These are phyloP conservation scores for Vanessa cardui DNA, from an alignment of 2,888 invertebrate species.

Conservation along the genomic window DNA sequence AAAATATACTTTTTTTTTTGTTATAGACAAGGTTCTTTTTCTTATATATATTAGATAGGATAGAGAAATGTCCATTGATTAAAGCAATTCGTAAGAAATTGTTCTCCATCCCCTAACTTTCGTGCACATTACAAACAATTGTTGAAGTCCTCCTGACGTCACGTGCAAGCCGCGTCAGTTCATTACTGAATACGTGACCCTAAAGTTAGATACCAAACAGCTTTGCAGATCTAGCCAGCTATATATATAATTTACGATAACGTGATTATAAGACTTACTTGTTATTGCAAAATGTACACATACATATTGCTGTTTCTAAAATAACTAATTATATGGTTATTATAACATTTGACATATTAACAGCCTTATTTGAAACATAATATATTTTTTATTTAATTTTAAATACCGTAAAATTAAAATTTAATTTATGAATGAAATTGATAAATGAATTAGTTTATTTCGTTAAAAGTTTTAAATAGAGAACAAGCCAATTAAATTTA, in stretches of 20 bases:
- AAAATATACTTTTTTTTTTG: neutral
- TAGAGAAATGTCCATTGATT: neutral
- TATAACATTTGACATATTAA: too few relatives aligned
- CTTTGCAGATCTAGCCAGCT: neutral
- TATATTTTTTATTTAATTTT: too few relatives aligned
- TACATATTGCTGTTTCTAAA: too few relatives aligned
- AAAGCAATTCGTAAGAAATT: slow-evolving; percentile 9
- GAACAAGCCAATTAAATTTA: neutral
- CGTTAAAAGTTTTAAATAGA: too few relatives aligned
- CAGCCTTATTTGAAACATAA: too few relatives aligned
- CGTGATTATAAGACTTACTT: too few relatives aligned
- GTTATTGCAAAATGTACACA: too few relatives aligned
- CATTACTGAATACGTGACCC: slow-evolving; percentile 35
- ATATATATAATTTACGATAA: too few relatives aligned
- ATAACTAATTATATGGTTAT: too few relatives aligned
- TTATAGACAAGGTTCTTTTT: neutral
- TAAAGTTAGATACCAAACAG: slow-evolving; percentile 4
- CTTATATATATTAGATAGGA: neutral
- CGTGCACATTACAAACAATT: slow-evolving; percentile 30
- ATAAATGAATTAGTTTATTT: too few relatives aligned
- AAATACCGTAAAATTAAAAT: too few relatives aligned
- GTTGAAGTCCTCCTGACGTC: slow-evolving; percentile 26
- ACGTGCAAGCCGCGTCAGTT: slow-evolving; percentile 37
- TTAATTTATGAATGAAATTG: too few relatives aligned
- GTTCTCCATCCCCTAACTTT: slow-evolving; percentile 20